Evolutionary conservation across 2,888 invertebrate species (phyloP), one percentile per base, ranked within the genome.

Genomic region (Chaetogeoica ovagalla): DNA sequence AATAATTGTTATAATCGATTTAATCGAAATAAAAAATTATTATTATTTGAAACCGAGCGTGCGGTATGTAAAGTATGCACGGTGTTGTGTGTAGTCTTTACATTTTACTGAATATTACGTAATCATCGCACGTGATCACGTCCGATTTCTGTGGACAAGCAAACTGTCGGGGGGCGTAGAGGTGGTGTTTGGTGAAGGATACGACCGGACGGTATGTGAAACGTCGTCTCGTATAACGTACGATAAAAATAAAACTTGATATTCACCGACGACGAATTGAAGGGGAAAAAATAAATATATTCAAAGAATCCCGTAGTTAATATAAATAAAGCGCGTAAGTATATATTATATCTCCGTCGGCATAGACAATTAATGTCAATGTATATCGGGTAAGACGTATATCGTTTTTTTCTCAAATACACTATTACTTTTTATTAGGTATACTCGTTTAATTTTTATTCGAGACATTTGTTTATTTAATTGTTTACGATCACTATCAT

Each of bases 351-450:
- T 62, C 63, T 37, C 52, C 37, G 55, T 73, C 52, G 52, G 73
- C 48, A 52, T 19, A 48, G 23, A 48, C 52, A 19, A 73, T 62
- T 63, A 30, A 73, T 21, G 63, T 52, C 63, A 73, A 73, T 21
- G 70, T 63, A 63, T 62, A 11, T 62, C 37, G 52, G 37, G 63
- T 52, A n/a, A 52, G 73, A 63, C 63, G 37, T 63, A 15, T 63
- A 43, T 62, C n/a, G n/a, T n/a, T 73, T 13, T 60, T 52, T 52
- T 73, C 15, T 48, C 8, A n/a, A 52, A 52, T 30, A 52, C n/a
- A n/a, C 73, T 63, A 73, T 73, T 73, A 73, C 62, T 73, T 73
- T 73, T 73, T 73, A 73, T 73, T n/a, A n/a, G 52, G 73, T 21
- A 17, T 59, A 39, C 59, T 21, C 9, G 70, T 73, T 73, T 69